Percentiles rank a stretch among this genome's conserved stretches.
These are phyloP conservation scores for Escarpia spicata DNA, from an alignment of 2,888 invertebrate genomes.

Conservation along the genomic window DNA sequence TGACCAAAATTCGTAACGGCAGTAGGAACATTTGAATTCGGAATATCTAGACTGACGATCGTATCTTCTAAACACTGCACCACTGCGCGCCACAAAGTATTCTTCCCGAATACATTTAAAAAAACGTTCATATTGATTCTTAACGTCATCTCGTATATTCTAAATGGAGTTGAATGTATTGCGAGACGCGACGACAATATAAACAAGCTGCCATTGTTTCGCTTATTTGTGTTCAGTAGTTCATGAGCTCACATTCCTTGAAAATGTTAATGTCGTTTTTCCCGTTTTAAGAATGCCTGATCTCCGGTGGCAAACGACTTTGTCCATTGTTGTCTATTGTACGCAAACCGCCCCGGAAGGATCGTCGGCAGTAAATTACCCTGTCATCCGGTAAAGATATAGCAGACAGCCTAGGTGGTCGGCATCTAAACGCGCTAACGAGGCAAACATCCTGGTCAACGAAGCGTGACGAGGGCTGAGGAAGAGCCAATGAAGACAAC, in stretches of 20 bases:
- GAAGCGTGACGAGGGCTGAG: neutral
- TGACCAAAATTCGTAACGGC: too few species aligned
- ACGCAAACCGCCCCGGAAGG: neutral
- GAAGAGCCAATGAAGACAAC: neutral
- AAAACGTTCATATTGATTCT: neutral
- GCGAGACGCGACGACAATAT: neutral
- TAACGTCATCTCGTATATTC: neutral
- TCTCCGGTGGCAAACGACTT: neutral
- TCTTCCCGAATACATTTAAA: neutral
- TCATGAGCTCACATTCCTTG: neutral
- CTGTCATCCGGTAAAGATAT: neutral
- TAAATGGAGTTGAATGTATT: neutral
- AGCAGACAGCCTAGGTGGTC: slow-evolving; percentile 3
- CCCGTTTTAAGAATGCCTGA: neutral
- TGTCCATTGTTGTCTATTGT: neutral
- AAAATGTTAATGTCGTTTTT: slow-evolving; percentile 1
- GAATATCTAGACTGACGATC: too few species aligned
- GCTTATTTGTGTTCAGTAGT: neutral
- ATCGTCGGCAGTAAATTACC: neutral
- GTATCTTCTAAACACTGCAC: too few species aligned
- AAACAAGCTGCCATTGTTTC: neutral
- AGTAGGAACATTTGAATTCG: too few species aligned
- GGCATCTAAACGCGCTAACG: neutral
- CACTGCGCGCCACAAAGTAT: too few species aligned
- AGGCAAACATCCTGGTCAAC: neutral